Evolutionary conservation across 2,888 invertebrate species (phyloP).

Genomic region (Sphaerophoria taeniata): DNA sequence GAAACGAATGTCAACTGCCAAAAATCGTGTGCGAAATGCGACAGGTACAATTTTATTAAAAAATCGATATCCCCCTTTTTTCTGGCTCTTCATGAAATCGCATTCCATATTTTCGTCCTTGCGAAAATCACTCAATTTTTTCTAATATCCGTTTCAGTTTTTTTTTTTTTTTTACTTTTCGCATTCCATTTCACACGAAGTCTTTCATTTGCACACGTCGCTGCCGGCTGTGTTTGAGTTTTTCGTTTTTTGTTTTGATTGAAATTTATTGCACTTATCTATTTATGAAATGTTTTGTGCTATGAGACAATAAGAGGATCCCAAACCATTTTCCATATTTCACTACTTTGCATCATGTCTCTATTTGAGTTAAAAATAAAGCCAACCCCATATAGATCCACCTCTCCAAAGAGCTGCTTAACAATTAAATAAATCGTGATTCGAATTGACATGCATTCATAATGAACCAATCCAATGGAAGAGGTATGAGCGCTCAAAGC

Average conservation of each 20-base stretch:
- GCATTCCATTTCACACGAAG: too few species aligned
- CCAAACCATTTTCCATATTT: too few species aligned
- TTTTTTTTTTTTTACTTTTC: too few species aligned
- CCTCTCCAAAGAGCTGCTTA: background rate
- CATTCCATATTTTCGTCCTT: slow-evolving; percentile 20
- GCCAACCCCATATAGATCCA: background rate
- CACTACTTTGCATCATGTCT: too few species aligned
- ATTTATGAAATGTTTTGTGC: too few species aligned
- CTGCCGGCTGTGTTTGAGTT: too few species aligned
- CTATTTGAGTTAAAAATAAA: background rate
- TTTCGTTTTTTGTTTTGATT: too few species aligned
- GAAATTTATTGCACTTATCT: too few species aligned
- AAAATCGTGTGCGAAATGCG: slow-evolving; percentile 73
- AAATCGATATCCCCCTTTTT: slow-evolving; percentile 14
- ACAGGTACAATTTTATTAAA: slow-evolving; percentile 68
- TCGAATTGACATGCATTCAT: slow-evolving; percentile 48
- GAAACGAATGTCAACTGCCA: slow-evolving; percentile 76
- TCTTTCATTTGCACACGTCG: too few species aligned
- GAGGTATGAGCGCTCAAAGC: background rate
- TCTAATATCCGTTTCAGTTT: too few species aligned
- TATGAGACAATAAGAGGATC: too few species aligned
- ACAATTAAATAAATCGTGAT: slow-evolving; percentile 63
- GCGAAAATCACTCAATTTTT: too few species aligned
- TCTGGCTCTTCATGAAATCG: slow-evolving; percentile 20
- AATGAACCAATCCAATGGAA: slow-evolving; percentile 25